Conservation (phyloP, 2,113 vertebrate species). For the Caranx ignobilis region DNA sequence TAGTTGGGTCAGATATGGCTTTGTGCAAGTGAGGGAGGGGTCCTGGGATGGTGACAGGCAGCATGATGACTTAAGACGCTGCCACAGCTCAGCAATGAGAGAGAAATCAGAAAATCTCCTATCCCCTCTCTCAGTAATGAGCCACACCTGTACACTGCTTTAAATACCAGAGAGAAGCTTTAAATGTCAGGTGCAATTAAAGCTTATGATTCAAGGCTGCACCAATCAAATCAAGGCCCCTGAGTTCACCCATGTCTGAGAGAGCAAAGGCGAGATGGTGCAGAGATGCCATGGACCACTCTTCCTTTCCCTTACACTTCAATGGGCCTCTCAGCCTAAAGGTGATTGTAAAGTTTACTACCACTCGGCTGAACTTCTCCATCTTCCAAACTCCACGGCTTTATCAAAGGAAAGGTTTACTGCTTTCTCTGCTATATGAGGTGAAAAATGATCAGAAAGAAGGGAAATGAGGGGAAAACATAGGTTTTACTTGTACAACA, state of each 20-base stretch:
- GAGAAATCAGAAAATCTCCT: constrained; percentile 75
- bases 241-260: constrained; percentile 77
- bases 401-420: constrained; percentile 65
- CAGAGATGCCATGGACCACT: constrained; percentile 63
- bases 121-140: constrained; percentile 82
- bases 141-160: constrained; percentile 88
- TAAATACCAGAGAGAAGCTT: constrained; percentile 88
- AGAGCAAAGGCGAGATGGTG: constrained; percentile 68
- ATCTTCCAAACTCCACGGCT: constrained; percentile 58
- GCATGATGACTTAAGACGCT: constrained; percentile 76
- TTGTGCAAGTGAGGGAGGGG: constrained; percentile 48
- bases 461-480: constrained; percentile 1
- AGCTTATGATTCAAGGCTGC: constrained; percentile 87
- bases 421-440: constrained; percentile 43
- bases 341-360: constrained; percentile 78
- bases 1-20: constrained; percentile 53
- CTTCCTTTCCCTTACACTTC: constrained; percentile 61
- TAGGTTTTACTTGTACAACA: constrained; percentile 87
- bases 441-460: constrained; percentile 46
- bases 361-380: constrained; percentile 68
- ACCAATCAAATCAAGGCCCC: constrained; percentile 86
- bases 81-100: constrained; percentile 64
- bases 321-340: constrained; percentile 62
- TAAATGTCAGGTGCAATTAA: constrained; percentile 91
- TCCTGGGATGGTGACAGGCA: constrained; percentile 65